Conservation (phyloP, 2,888 invertebrate genomes). For the Tromatobia lineatoria region DNA sequence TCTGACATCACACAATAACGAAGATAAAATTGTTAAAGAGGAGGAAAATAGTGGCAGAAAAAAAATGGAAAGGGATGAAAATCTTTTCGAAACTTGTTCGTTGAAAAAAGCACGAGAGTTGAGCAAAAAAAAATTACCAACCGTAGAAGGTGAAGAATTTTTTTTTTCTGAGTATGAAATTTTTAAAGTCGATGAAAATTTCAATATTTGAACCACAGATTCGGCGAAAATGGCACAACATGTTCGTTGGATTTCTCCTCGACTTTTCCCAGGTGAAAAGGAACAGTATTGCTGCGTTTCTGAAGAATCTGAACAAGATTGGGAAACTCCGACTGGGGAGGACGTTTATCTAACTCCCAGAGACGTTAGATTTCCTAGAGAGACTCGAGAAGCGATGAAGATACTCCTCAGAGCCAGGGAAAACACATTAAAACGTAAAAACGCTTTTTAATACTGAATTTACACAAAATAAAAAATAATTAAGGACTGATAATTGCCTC, state of each 20-base stretch:
- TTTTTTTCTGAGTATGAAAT: background rate
- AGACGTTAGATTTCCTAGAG: constrained; percentile 74
- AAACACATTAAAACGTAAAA: constrained; percentile 28
- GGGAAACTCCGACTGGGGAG: constrained; percentile 57
- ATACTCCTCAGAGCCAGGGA: constrained; percentile 67
- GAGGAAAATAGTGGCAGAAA: background rate
- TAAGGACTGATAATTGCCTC: background rate
- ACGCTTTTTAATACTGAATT: constrained; percentile 11
- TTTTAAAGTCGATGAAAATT: background rate
- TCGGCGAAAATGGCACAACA: background rate
- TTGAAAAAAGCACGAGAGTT: constrained; percentile 10
- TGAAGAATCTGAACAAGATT: constrained; percentile 64
- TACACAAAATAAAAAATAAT: background rate
- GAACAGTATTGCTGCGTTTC: constrained; percentile 26
- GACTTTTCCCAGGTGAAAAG: constrained; percentile 14
- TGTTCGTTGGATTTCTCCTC: constrained; percentile 26
- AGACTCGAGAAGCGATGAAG: constrained; percentile 76
- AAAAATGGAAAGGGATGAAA: background rate
- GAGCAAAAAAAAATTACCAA: background rate
- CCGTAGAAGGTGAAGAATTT: constrained; percentile 11
- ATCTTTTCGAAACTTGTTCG: constrained; percentile 6
- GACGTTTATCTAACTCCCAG: constrained; percentile 38
- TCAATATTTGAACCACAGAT: constrained; percentile 11
- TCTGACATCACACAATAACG: background rate
- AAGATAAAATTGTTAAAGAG: background rate